Percentiles rank a stretch among this genome's conserved stretches.
phyloP scores from a whole-genome alignment of 2,888 invertebrate genomes.

The Rhamnusium bicolor region DNA sequence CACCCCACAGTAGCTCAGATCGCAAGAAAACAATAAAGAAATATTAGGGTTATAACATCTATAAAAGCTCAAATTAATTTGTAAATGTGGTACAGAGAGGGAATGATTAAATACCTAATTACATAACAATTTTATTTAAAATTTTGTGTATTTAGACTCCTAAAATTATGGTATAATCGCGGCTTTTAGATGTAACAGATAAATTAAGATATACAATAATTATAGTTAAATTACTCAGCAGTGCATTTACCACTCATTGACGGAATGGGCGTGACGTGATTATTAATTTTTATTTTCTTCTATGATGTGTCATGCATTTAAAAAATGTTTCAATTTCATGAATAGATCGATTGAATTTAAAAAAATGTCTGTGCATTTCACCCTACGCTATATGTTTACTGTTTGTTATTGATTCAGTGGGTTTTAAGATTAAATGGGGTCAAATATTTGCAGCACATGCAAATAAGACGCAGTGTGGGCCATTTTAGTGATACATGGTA shows the following conservation, averaged over 20 bases:
- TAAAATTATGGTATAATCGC: not conserved
- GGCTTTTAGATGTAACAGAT: not conserved
- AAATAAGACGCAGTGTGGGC: too few relatives aligned
- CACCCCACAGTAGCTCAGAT: not conserved
- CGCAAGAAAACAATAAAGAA: not conserved
- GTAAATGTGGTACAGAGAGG: not conserved
- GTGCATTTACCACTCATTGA: not conserved
- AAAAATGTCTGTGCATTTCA: too few relatives aligned
- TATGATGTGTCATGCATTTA: not conserved
- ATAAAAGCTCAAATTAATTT: not conserved
- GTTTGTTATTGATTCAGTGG: too few relatives aligned
- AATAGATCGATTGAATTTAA: too few relatives aligned
- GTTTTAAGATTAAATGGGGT: too few relatives aligned
- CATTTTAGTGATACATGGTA: too few relatives aligned
- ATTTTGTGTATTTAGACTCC: not conserved
- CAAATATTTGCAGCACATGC: too few relatives aligned
- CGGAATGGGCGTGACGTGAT: not conserved
- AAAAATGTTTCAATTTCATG: too few relatives aligned
- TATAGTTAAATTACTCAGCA: not conserved
- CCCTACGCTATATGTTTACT: too few relatives aligned
- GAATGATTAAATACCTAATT: too few relatives aligned
- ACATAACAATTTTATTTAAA: too few relatives aligned
- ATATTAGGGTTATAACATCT: not conserved
- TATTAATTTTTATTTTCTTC: not conserved
- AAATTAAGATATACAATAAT: not conserved